Evolutionary conservation across 2,113 vertebrate species (phyloP).

Genomic region (Mesocricetus auratus): DNA sequence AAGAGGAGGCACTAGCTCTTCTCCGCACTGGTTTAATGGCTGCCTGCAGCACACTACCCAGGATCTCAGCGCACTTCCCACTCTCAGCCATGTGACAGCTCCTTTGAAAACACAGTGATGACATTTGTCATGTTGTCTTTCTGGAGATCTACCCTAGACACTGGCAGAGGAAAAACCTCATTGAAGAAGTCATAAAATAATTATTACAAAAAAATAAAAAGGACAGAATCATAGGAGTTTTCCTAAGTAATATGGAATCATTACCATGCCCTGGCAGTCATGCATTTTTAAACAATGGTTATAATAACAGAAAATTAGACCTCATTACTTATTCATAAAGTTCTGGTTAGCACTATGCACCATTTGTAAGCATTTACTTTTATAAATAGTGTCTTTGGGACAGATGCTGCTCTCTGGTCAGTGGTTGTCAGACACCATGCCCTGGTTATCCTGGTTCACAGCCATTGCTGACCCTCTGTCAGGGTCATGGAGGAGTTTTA

Average conservation of each 20-base stretch:
- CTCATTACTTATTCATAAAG: conserved; percentile 89
- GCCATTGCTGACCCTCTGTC: not conserved
- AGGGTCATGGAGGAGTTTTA: not conserved
- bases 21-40: not conserved
- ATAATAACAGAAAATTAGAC: conserved; percentile 90
- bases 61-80: not conserved
- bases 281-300: conserved; percentile 90
- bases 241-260: conserved; percentile 87
- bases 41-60: not conserved
- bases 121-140: conserved; percentile 36
- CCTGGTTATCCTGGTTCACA: conserved; percentile 11
- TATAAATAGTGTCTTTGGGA: conserved; percentile 84
- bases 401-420: conserved; percentile 72
- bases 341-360: conserved; percentile 86
- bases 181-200: conserved; percentile 82
- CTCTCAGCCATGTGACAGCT: conserved; percentile 74
- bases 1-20: not conserved
- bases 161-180: conserved; percentile 54
- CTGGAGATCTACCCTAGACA: conserved; percentile 50
- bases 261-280: conserved; percentile 86
- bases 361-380: conserved; percentile 79
- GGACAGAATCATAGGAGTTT: conserved; percentile 79
- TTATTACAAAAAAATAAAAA: conserved; percentile 65
- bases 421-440: conserved; percentile 50
- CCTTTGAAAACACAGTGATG: conserved; percentile 59